Base-by-base conservation (phyloP, 2,888 invertebrate genomes). In the Cantharis rustica region DNA sequence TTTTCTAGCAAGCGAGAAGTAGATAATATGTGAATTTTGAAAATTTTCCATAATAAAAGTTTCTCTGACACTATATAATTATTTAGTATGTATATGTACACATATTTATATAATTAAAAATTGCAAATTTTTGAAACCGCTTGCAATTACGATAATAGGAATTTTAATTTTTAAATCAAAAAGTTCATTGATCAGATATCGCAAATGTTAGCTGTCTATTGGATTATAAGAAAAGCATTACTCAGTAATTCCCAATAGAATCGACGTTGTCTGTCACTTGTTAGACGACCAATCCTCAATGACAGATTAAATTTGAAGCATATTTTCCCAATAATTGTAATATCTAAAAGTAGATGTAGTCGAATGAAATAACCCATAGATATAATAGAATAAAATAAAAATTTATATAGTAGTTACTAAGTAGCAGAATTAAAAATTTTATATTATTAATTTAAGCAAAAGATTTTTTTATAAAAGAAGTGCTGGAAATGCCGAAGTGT, bases 261-360 rank as follows among this genome's bases (percentile, higher is more conserved):
- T 81, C 82, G 83, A 84, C 82, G 84, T 83, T 83, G 83, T 84
- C 86, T 87, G 86, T 87, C 87, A 87, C 85, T 86, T 85, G 86
- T 87, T 87, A 84, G 86, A 85, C 82, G 85, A 85, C 86, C 87
- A 87, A 88, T 87, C 86, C 86, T 84, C 84, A 84, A 83, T 85
- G 87, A 87, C 86, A 86, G 86, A 87, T 87, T 87, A 86, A 83
- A 81, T 84, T 82, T 82, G 85, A 84, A 85, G 85, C 85, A 86
- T 85, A 86, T 86, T 86, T 86, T 86, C 83, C 84, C 83, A 79
- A 23, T 23, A 23, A 78, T 80, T 84, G 84, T 84, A 84, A 84
- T 84, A 84, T 84, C 82, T 81, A 79, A 83, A 82, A 82, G 80
- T 76, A 62, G 27, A 20, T 71, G 63, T 69, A 80, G 81, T 83